Percentiles rank a stretch among this genome's conserved stretches.
phyloP scores from a whole-genome alignment of 2,888 invertebrate genomes.

The Drosophila limbata region DNA sequence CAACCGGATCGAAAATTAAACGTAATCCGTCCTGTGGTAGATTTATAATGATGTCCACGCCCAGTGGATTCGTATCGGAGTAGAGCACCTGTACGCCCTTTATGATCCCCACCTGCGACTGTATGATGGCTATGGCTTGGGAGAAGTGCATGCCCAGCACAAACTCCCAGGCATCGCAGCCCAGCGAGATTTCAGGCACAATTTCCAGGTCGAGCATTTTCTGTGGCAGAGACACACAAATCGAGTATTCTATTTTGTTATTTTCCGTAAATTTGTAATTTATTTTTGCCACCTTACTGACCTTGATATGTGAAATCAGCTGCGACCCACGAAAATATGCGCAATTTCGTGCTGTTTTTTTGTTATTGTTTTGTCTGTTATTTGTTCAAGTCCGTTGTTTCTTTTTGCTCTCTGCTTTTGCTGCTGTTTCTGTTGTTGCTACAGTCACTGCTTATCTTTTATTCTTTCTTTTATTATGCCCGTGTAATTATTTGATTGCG shows the following conservation, averaged over 20 bases:
- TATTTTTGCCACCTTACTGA: conserved; percentile 71
- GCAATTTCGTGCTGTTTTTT: conserved; percentile 69
- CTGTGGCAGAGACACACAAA: conserved; percentile 29
- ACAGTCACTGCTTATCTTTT: conserved; percentile 24
- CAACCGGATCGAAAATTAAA: conserved; percentile 97
- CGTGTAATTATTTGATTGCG: conserved; percentile 49
- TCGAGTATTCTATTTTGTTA: conserved; percentile 21
- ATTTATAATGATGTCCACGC: conserved; percentile 97
- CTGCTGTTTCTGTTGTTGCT: conserved; percentile 16
- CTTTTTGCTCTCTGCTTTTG: conserved; percentile 31
- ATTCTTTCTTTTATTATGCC: conserved; percentile 23
- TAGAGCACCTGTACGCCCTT: conserved; percentile 98
- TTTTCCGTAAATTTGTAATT: conserved; percentile 23
- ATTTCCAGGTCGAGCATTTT: conserved; percentile 98
- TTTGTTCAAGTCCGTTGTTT: conserved; percentile 65
- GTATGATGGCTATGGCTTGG: conserved; percentile 98
- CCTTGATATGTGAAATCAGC: conserved; percentile 81
- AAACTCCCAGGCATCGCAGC: conserved; percentile 99
- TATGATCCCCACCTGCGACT: conserved; percentile 97
- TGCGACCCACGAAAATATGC: conserved; percentile 75
- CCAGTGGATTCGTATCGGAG: conserved; percentile 97
- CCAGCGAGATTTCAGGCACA: conserved; percentile 96
- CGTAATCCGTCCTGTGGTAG: conserved; percentile 98
- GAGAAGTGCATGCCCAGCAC: conserved; percentile 98
- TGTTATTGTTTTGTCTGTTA: conserved; percentile 63